phyloP scores from a whole-genome alignment of 2,888 invertebrate genomes.

The Andrena flavipes region DNA sequence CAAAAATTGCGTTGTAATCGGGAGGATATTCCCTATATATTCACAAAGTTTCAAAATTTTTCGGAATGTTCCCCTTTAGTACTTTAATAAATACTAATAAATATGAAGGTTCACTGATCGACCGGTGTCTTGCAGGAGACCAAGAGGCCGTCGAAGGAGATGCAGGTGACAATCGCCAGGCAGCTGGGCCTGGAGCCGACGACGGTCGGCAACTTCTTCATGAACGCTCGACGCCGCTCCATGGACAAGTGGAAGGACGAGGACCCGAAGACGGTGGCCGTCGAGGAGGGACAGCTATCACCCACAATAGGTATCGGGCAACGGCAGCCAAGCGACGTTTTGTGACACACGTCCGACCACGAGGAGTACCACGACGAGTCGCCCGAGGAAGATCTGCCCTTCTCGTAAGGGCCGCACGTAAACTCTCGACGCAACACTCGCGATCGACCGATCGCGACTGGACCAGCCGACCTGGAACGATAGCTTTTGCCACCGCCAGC shows the following conservation, averaged over 20 bases:
- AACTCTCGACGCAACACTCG: constrained; percentile 30
- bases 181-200: constrained; percentile 98
- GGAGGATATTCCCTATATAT: no score
- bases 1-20: no score
- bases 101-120: neutral
- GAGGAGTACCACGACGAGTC: constrained; percentile 85
- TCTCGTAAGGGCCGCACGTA: constrained; percentile 78
- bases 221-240: constrained; percentile 99
- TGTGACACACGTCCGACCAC: constrained; percentile 85
- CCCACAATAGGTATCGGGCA: constrained; percentile 84
- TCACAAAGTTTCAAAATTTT: no score
- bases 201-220: constrained; percentile 99
- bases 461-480: constrained; percentile 40
- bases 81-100: no score
- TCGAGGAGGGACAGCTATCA: constrained; percentile 84
- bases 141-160: constrained; percentile 99
- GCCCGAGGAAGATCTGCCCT: constrained; percentile 83
- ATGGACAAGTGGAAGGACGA: constrained; percentile 99
- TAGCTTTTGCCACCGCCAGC: constrained; percentile 6
- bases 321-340: constrained; percentile 83
- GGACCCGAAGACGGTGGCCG: constrained; percentile 88
- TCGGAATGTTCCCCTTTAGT: no score
- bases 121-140: constrained; percentile 92
- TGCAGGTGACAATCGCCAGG: constrained; percentile 99
- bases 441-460: constrained; percentile 15